Conservation (phyloP, 2,113 vertebrate species). For the Lepidothrix coronata region DNA sequence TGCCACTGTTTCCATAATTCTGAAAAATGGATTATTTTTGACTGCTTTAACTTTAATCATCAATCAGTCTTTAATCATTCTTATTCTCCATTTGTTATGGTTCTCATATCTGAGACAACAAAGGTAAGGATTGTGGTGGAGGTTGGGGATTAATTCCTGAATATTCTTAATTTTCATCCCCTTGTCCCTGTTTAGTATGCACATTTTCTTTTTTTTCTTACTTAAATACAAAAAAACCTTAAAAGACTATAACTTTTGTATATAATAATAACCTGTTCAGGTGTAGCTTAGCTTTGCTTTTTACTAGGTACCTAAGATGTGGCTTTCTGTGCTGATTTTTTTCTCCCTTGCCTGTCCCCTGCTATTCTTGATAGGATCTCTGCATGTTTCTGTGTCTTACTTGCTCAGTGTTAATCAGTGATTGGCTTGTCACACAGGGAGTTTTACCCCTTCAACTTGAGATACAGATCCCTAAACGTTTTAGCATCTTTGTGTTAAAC, state of each 20-base stretch:
- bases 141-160: neutral
- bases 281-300: neutral
- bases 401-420: neutral
- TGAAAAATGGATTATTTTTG: neutral
- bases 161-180: neutral
- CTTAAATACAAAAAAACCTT: neutral
- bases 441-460: neutral
- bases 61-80: neutral
- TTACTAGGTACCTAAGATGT: neutral
- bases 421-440: neutral
- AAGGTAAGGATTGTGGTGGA: neutral
- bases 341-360: neutral
- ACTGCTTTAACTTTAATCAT: neutral
- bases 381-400: neutral
- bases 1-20: neutral
- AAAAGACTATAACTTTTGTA: neutral
- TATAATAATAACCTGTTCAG: neutral
- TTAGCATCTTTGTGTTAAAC: neutral
- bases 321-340: neutral
- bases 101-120: neutral
- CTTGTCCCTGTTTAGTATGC: neutral
- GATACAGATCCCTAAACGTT: accelerated
- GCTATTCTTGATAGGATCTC: neutral
- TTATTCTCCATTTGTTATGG: neutral
- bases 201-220: neutral